A percentile compares a stretch with the other conserved stretches of the same genome.
These are phyloP conservation scores for Spea multiplicata DNA, from an alignment of 2,113 vertebrate species.

Conservation along the genomic window DNA sequence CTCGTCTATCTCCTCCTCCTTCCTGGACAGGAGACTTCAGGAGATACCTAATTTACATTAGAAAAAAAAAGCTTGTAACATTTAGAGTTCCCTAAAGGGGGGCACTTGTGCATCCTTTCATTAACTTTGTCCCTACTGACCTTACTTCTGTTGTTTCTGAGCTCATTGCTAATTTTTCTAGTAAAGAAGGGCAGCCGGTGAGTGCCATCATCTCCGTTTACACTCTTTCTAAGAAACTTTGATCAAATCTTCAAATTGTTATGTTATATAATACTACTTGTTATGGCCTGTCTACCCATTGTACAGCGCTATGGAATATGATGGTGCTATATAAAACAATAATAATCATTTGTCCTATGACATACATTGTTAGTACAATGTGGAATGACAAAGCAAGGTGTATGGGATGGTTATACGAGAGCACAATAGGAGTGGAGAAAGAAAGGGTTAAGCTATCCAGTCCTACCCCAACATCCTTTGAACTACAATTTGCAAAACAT, in stretches of 20 bases:
- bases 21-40: constrained; percentile 55
- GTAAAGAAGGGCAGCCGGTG: too few relatives aligned
- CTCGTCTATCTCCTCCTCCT: constrained; percentile 50
- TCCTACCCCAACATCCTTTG: constrained; percentile 62
- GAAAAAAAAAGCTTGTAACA: constrained; percentile 67
- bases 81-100: constrained; percentile 59
- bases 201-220: too few relatives aligned
- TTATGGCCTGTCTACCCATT: too few relatives aligned
- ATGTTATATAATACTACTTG: too few relatives aligned
- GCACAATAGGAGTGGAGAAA: constrained; percentile 13
- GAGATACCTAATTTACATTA: constrained; percentile 70
- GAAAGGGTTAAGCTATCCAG: constrained; percentile 45
- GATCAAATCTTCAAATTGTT: too few relatives aligned
- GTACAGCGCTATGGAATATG: too few relatives aligned
- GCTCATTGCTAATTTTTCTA: too few relatives aligned
- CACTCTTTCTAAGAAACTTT: too few relatives aligned
- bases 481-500: constrained; percentile 57
- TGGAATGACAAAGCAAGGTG: background rate
- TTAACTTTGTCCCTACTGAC: constrained; percentile 23
- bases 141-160: background rate
- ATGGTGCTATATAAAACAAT: too few relatives aligned
- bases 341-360: too few relatives aligned
- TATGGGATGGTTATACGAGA: background rate
- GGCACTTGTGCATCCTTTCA: constrained; percentile 50
- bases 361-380: too few relatives aligned